These are phyloP conservation scores for Macrobrachium nipponense DNA, from an alignment of 1,140 invertebrate species.

Conservation along the genomic window DNA sequence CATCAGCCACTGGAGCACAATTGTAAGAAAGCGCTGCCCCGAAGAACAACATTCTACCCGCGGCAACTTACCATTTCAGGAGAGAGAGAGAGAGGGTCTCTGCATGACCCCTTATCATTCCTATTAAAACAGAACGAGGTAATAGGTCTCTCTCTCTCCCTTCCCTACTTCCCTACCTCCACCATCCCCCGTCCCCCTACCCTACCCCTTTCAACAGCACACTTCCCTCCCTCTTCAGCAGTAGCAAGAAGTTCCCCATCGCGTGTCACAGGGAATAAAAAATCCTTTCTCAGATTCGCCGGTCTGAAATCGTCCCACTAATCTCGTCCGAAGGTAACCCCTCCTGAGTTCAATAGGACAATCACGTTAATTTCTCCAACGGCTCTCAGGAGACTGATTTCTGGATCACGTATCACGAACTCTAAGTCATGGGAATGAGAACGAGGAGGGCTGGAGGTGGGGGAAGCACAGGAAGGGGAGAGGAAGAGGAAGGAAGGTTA, in stretches of 20 bases:
- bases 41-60: too few relatives aligned
- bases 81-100: too few relatives aligned
- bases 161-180: not conserved
- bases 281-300: slow-evolving; percentile 52
- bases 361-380: slow-evolving; percentile 53
- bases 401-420: slow-evolving; percentile 33
- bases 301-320: slow-evolving; percentile 54
- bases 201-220: not conserved
- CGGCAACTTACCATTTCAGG: too few relatives aligned
- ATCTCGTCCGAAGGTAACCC: slow-evolving; percentile 15
- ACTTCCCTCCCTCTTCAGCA: not conserved
- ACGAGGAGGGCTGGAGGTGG: not conserved
- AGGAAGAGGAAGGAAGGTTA: not conserved
- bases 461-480: not conserved
- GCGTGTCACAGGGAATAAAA: slow-evolving; percentile 41
- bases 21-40: too few relatives aligned
- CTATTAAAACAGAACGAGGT: not conserved
- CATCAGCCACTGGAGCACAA: too few relatives aligned
- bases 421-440: not conserved
- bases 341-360: slow-evolving; percentile 36
- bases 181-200: not conserved
- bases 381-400: slow-evolving; percentile 36
- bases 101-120: not conserved
- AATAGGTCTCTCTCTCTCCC: not conserved
- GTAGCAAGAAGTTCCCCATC: not conserved